phyloP scores from a whole-genome alignment of 2,113 vertebrate genomes.

The Bungarus multicinctus region DNA sequence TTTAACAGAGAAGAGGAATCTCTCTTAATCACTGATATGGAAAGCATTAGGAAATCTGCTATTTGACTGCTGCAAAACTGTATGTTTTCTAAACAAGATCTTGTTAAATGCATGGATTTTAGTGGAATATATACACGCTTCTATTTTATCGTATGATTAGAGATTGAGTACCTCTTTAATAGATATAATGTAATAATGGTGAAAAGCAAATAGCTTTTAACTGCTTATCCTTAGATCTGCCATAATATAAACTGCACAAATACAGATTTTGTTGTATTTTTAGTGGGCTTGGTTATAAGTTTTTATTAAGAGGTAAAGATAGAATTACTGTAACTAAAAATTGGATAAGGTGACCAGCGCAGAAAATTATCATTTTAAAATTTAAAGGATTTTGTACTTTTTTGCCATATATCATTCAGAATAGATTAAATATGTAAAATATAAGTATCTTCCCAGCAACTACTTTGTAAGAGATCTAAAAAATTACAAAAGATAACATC shows the following conservation, averaged over 20 bases:
- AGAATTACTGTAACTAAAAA: not conserved
- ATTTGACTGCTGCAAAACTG: not conserved
- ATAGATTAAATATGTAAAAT: not conserved
- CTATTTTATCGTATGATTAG: not conserved
- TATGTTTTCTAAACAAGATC: not conserved
- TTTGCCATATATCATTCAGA: not conserved
- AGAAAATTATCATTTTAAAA: not conserved
- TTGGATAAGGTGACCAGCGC: not conserved
- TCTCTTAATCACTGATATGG: not conserved
- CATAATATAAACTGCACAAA: not conserved
- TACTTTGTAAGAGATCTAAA: not conserved
- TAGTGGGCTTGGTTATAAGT: not conserved
- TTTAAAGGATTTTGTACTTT: not conserved
- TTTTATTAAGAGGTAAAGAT: not conserved
- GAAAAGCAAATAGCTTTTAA: not conserved
- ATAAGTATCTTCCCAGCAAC: not conserved
- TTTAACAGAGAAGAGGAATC: not conserved
- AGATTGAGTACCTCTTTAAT: not conserved
- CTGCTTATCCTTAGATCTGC: not conserved
- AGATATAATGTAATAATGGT: not conserved
- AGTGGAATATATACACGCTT: not conserved
- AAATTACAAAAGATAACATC: not conserved
- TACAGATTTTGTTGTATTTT: not conserved
- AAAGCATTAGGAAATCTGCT: not conserved
- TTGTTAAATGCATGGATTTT: not conserved